Conservation (phyloP, 2,113 vertebrate species). For the Serinus canaria region DNA sequence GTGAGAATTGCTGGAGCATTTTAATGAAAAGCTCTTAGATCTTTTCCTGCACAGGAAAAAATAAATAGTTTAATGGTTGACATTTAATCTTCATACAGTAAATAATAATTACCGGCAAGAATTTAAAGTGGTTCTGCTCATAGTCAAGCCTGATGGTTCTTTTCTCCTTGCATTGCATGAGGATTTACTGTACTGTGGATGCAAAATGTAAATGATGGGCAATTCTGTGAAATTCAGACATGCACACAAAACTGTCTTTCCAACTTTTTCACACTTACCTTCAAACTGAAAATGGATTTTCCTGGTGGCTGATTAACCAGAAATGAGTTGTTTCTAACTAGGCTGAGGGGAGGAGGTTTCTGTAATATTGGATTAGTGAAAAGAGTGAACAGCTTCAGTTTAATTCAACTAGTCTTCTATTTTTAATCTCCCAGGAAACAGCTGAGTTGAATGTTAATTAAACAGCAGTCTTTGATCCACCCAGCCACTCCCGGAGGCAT, state of each 20-base stretch:
- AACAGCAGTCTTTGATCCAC: conserved; percentile 65
- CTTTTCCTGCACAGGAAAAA: background rate
- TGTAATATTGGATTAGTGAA: conserved; percentile 10
- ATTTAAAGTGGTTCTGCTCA: background rate
- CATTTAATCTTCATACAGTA: background rate
- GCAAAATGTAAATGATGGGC: background rate
- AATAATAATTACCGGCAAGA: background rate
- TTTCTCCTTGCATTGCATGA: background rate
- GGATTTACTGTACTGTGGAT: background rate
- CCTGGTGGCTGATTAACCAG: conserved; percentile 2
- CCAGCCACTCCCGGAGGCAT: conserved; percentile 52
- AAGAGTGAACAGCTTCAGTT: conserved; percentile 16
- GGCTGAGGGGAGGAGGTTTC: background rate
- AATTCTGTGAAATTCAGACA: background rate
- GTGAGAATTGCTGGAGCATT: background rate
- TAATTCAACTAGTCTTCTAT: conserved; percentile 57
- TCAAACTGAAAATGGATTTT: conserved; percentile 31
- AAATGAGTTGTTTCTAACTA: background rate
- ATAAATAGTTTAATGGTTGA: background rate
- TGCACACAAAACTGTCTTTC: background rate
- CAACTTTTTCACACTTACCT: conserved; percentile 21
- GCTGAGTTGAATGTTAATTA: conserved; percentile 64
- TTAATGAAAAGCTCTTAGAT: background rate
- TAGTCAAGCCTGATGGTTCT: background rate
- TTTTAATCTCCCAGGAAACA: conserved; percentile 64